Percentiles rank a stretch among this genome's conserved stretches.
These are phyloP conservation scores for Hiodon tergisus DNA, from an alignment of 2,113 vertebrate species.

Conservation along the genomic window DNA sequence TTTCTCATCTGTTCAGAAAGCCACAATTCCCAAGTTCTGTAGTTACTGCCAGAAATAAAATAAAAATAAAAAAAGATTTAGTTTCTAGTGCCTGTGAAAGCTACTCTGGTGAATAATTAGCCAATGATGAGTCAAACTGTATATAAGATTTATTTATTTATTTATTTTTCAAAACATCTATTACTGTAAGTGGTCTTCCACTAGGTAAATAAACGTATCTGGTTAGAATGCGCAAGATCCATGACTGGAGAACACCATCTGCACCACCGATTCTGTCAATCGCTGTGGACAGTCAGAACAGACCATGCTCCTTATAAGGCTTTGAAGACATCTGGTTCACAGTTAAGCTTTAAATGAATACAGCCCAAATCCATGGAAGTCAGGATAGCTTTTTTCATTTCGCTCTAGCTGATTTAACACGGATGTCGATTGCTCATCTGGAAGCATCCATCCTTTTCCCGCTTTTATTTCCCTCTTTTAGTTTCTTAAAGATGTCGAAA, in stretches of 20 bases:
- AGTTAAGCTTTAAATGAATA: slow-evolving; percentile 12
- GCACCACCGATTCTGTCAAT: slow-evolving; percentile 19
- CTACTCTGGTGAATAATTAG: slow-evolving; percentile 52
- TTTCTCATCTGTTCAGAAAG: no score
- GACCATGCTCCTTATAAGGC: slow-evolving; percentile 21
- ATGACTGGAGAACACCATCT: slow-evolving; percentile 30
- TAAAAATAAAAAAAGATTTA: no score
- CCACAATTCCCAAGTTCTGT: slow-evolving; percentile 22
- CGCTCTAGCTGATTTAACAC: slow-evolving; percentile 16
- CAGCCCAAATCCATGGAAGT: slow-evolving; percentile 4
- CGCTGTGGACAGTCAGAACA: not conserved
- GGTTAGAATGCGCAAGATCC: slow-evolving; percentile 14
- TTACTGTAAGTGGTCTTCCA: slow-evolving; percentile 32
- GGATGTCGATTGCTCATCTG: slow-evolving; percentile 10
- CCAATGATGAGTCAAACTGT: slow-evolving; percentile 53
- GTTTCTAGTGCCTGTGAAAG: no score
- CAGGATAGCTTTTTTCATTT: slow-evolving; percentile 1
- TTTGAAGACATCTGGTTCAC: slow-evolving; percentile 53
- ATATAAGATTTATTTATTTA: slow-evolving; percentile 51
- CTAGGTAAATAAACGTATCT: slow-evolving; percentile 23
- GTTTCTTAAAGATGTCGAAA: slow-evolving; percentile 25
- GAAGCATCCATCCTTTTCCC: slow-evolving; percentile 5
- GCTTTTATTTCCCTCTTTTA: slow-evolving; percentile 6
- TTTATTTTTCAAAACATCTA: slow-evolving; percentile 37
- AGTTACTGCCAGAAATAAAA: slow-evolving; percentile 46